These are phyloP conservation scores for Actinernus sp. DNA, from an alignment of 92 coral and sea anemone species.

Conservation along the genomic window DNA sequence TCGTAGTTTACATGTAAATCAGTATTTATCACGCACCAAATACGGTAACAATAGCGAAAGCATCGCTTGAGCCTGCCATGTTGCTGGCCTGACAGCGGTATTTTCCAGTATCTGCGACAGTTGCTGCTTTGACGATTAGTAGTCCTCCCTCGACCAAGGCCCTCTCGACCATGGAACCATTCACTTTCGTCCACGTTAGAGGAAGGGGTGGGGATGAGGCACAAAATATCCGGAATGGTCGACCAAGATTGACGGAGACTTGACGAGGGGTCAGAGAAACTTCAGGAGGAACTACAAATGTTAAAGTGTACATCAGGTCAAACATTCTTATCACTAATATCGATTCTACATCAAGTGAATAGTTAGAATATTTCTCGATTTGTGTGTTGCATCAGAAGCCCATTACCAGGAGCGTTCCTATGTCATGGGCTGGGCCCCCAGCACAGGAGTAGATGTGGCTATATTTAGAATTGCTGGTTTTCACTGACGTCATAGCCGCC, in stretches of 20 bases:
- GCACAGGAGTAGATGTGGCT: too few relatives aligned
- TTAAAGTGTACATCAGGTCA: too few relatives aligned
- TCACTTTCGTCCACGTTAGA: constrained; percentile 75
- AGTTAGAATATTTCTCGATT: too few relatives aligned
- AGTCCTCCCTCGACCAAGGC: constrained; percentile 37
- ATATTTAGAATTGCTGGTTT: too few relatives aligned
- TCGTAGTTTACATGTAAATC: too few relatives aligned
- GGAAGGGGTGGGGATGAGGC: constrained; percentile 59
- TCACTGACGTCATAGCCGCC: too few relatives aligned
- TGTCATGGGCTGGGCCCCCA: too few relatives aligned
- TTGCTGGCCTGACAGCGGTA: constrained; percentile 84
- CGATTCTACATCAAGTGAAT: too few relatives aligned
- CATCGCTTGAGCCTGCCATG: constrained; percentile 72
- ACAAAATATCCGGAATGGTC: constrained; percentile 65
- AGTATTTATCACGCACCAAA: constrained; percentile 59
- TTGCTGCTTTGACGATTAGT: constrained; percentile 36
- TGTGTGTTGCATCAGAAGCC: too few relatives aligned
- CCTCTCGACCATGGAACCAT: constrained; percentile 51
- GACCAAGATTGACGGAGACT: constrained; percentile 53
- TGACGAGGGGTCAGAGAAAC: constrained; percentile 67
- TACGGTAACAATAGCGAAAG: constrained; percentile 73
- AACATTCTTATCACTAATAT: too few relatives aligned
- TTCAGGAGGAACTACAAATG: constrained; percentile 65
- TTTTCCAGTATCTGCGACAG: constrained; percentile 70
- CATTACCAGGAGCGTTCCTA: too few relatives aligned